Evolutionary conservation across 1,140 invertebrate species (phyloP).

Genomic region (Eulimnadia texana): DNA sequence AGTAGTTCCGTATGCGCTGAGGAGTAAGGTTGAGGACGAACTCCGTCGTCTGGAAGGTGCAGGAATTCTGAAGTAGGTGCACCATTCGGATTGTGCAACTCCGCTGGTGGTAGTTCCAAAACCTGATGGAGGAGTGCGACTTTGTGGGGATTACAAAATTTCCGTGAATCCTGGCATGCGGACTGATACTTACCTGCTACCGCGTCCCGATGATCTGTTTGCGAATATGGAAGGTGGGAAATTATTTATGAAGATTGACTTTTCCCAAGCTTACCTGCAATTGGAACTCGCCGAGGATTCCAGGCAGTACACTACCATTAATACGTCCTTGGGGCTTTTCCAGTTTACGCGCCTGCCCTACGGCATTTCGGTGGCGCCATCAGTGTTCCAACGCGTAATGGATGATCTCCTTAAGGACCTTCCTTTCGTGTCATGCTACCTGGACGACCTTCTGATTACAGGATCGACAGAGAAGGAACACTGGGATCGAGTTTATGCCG

Average conservation of each 20-base stretch:
- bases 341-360: conserved; percentile 30
- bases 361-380: conserved; percentile 33
- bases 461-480: conserved; percentile 19
- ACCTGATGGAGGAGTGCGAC: conserved; percentile 24
- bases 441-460: conserved; percentile 24
- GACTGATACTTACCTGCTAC: conserved; percentile 22
- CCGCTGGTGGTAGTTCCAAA: conserved; percentile 30
- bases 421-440: conserved; percentile 21
- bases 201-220: conserved; percentile 22
- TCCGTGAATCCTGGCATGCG: conserved; percentile 27
- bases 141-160: conserved; percentile 28
- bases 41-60: conserved; percentile 12
- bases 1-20: conserved; percentile 7
- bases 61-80: conserved; percentile 22
- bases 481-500: conserved; percentile 20
- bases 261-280: conserved; percentile 22
- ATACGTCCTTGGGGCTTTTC: conserved; percentile 26
- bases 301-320: background rate
- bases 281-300: conserved; percentile 18
- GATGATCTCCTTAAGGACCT: conserved; percentile 27
- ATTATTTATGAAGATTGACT: conserved; percentile 23
- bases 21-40: background rate
- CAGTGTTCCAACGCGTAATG: conserved; percentile 36
- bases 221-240: conserved; percentile 18
- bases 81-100: conserved; percentile 25